These are phyloP conservation scores for Ahaetulla prasina DNA, from an alignment of 2,113 vertebrate genomes.

Conservation along the genomic window DNA sequence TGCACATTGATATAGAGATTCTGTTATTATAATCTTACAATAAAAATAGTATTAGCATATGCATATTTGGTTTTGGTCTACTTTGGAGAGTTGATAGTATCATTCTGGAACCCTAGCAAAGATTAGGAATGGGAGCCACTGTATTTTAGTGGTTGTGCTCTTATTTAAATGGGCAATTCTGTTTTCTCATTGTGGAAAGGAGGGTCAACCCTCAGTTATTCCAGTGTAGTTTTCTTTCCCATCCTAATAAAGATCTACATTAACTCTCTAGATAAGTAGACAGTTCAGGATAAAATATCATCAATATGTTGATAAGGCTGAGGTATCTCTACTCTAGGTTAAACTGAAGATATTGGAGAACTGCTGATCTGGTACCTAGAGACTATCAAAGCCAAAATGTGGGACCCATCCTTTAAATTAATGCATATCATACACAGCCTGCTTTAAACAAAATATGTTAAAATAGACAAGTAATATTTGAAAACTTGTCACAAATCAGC, in stretches of 20 bases:
- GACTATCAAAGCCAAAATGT: background rate
- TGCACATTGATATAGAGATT: background rate
- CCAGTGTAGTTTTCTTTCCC: background rate
- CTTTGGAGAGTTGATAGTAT: background rate
- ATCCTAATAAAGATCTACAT: background rate
- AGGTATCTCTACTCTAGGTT: background rate
- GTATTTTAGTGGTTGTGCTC: background rate
- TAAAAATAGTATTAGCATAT: background rate
- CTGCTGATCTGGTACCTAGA: background rate
- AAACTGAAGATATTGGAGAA: background rate
- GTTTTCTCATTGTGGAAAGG: background rate
- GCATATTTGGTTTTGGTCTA: background rate
- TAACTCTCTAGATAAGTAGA: background rate
- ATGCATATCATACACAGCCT: background rate
- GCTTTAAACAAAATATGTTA: slow-evolving; percentile 2
- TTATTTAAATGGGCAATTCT: background rate
- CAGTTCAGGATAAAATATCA: background rate
- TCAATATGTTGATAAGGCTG: background rate
- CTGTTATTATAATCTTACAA: background rate
- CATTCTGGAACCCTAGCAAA: background rate
- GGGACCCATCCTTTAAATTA: background rate
- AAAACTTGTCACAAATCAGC: slow-evolving; percentile 10
- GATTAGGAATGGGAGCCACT: background rate
- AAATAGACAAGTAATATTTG: slow-evolving; percentile 1
- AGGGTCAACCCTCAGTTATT: background rate